Conservation (phyloP, 2,888 invertebrate species). For the Diarsia rubi region DNA sequence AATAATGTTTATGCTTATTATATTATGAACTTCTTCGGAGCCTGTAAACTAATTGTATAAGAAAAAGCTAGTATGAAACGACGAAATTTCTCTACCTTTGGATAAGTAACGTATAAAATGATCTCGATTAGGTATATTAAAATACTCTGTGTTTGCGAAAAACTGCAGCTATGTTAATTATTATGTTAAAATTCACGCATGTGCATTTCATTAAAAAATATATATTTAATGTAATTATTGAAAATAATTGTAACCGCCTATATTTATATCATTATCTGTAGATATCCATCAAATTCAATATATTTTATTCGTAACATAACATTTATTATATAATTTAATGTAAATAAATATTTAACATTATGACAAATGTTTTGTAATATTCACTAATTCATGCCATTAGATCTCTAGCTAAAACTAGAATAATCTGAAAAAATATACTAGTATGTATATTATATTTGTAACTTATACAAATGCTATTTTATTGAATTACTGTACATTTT, state of each 20-base stretch:
- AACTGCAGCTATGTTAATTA: neutral
- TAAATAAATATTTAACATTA: slow-evolving; percentile 5
- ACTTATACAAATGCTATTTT: neutral
- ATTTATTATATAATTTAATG: slow-evolving; percentile 5
- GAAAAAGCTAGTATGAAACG: neutral
- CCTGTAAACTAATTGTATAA: neutral
- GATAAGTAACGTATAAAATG: neutral
- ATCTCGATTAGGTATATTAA: slow-evolving; percentile 2
- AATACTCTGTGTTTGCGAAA: neutral
- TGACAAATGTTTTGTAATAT: neutral
- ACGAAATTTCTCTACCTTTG: neutral
- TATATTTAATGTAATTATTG: neutral
- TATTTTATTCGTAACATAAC: too few relatives aligned
- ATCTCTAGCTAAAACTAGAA: slow-evolving; percentile 4
- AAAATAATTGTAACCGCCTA: neutral
- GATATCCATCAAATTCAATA: neutral
- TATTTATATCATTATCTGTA: neutral
- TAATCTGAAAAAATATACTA: neutral
- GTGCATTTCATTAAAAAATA: too few relatives aligned
- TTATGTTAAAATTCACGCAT: neutral
- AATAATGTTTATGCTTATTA: too few relatives aligned
- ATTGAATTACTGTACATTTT: neutral
- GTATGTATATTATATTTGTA: too few relatives aligned
- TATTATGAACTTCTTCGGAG: neutral
- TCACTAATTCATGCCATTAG: neutral